Base-by-base conservation (phyloP, 2,888 invertebrate species). In the Camptogramma bilineatum region DNA sequence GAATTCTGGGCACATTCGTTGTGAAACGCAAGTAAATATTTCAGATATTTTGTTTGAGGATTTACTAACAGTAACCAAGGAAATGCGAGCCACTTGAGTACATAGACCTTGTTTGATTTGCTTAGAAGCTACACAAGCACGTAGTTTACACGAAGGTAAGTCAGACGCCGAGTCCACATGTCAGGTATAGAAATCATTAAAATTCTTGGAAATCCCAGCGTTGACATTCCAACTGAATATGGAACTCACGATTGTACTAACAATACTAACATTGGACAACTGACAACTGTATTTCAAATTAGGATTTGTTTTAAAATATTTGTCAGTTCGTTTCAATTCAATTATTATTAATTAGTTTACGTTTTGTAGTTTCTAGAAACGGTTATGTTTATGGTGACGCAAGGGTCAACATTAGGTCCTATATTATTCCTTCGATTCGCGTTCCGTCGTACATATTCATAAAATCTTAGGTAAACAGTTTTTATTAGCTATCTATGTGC, bases 61-160 rank as follows among this genome's bases (percentile, higher is more conserved):
- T 85, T 83, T 81, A 82, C 79, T 77, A 83, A 83, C 82, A 80
- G 81, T 84, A 78, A 81, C 81, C 78, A 85, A 81, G 84, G 81
- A 82, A 86, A 81, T 82, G 72, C 71, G 57, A 64, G 70, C 67
- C 83, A 84, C 72, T 78, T 84, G 83, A 78, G 76, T 74, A 83
- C 76, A 83, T 70, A 77, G 42, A 64, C 68, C 61, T 62, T 66
- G 62, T 71, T 70, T 68, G 55, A 64, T 62, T 69, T 68, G 58
- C 61, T 69, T 66, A 63, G 66, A 64, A 69, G 59, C 64, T 48
- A 48, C 62, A 68, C 52, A 52, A 61, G 46, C 66, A 68, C 46
- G 63, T 57, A 52, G 57, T 62, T 44, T 50, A 52, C 31, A 46
- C 57, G 39, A 47, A 65, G 61, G 56, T 64, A 59, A 53, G 34